These are phyloP conservation scores for Gastrophysa polygoni DNA, from an alignment of 2,888 invertebrate genomes.

Conservation along the genomic window DNA sequence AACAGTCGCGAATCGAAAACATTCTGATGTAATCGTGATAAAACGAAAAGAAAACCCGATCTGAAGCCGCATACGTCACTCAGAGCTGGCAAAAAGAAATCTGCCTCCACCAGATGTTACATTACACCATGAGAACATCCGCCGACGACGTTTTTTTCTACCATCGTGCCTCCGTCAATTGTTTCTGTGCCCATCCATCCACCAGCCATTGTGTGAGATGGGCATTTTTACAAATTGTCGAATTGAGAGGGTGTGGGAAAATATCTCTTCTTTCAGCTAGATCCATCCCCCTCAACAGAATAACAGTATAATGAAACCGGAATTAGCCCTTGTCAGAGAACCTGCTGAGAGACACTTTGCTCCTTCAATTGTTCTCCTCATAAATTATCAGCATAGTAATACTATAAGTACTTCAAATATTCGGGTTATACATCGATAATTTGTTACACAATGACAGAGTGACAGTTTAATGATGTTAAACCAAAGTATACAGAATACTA, in stretches of 20 bases:
- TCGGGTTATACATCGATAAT: no score
- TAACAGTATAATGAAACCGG: not conserved
- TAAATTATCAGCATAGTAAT: no score
- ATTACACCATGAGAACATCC: conserved; percentile 55
- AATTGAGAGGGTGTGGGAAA: not conserved
- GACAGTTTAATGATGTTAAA: no score
- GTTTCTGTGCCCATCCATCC: conserved; percentile 16
- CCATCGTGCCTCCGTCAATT: conserved; percentile 23
- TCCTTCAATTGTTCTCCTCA: no score
- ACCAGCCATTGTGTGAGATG: conserved; percentile 6
- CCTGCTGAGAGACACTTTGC: no score
- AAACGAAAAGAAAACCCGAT: not conserved
- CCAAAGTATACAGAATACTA: no score
- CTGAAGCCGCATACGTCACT: not conserved
- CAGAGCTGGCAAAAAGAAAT: conserved; percentile 18
- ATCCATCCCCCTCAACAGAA: not conserved
- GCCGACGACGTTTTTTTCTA: conserved; percentile 28
- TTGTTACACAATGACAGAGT: no score
- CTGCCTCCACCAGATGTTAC: conserved; percentile 52
- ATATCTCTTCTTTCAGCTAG: not conserved
- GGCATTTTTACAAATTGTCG: not conserved
- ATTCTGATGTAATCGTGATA: no score
- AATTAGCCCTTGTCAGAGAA: no score
- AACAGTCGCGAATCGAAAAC: no score
- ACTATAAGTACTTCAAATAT: no score